These are phyloP conservation scores for Carcina quercana DNA, from an alignment of 2,888 invertebrate species.

Conservation along the genomic window DNA sequence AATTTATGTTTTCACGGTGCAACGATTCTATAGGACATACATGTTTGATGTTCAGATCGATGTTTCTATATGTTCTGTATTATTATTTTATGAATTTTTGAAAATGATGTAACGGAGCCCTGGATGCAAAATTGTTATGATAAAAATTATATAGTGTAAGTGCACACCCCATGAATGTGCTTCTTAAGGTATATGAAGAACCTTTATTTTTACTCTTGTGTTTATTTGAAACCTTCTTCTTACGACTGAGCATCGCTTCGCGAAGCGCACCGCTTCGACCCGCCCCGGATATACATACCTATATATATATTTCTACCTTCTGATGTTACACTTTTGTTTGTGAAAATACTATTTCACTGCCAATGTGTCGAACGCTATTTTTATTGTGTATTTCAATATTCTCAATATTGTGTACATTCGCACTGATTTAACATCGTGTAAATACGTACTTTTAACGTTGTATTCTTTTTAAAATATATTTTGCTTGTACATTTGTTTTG, in stretches of 20 bases:
- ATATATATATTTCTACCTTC: constrained; percentile 50
- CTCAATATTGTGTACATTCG: constrained; percentile 10
- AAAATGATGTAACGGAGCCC: constrained; percentile 55
- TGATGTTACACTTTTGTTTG: constrained; percentile 33
- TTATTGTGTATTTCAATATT: constrained; percentile 15
- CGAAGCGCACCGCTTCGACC: constrained; percentile 65
- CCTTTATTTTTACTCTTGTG: constrained; percentile 54
- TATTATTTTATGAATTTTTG: constrained; percentile 29
- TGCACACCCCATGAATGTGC: constrained; percentile 73
- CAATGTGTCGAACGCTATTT: constrained; percentile 41
- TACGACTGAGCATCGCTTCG: constrained; percentile 56
- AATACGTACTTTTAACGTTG: too few relatives aligned
- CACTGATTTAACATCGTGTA: too few relatives aligned
- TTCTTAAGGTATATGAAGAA: constrained; percentile 61
- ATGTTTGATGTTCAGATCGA: constrained; percentile 44
- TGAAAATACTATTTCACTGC: constrained; percentile 32
- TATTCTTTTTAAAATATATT: too few relatives aligned
- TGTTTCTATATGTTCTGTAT: constrained; percentile 37
- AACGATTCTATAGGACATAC: constrained; percentile 19
- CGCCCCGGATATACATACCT: constrained; percentile 45
- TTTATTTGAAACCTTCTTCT: constrained; percentile 41
- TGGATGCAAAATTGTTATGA: constrained; percentile 40
- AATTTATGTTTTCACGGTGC: constrained; percentile 20
- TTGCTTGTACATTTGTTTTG: too few relatives aligned
- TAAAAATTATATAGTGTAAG: constrained; percentile 38